These are phyloP conservation scores for Helostoma temminkii DNA, from an alignment of 2,797 vertebrate species.

Conservation along the genomic window DNA sequence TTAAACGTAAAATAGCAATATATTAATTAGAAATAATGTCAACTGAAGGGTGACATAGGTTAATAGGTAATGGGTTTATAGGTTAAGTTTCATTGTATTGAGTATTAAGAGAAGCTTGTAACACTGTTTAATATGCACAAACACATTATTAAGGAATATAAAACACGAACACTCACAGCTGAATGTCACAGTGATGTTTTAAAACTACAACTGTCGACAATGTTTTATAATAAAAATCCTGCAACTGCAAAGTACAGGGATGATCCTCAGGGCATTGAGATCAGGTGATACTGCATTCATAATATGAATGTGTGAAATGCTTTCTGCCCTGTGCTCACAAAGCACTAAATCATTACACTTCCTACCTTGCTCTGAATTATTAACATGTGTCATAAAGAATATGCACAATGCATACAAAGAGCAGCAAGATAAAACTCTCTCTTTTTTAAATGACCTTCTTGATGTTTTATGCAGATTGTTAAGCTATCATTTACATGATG, in stretches of 20 bases:
- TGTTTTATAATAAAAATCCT: background rate
- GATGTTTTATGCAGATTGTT: conserved; percentile 29
- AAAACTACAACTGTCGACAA: background rate
- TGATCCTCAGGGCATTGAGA: background rate
- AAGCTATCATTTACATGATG: conserved; percentile 15
- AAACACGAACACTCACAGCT: background rate
- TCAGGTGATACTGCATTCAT: conserved; percentile 2
- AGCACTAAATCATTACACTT: conserved; percentile 21
- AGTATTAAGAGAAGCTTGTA: no score
- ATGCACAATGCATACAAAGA: conserved; percentile 25
- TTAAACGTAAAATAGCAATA: no score
- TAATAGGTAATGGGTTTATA: no score
- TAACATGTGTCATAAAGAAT: conserved; percentile 1
- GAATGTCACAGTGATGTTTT: background rate
- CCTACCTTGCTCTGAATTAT: conserved; percentile 32
- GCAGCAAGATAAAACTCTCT: conserved; percentile 16
- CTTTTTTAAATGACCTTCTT: conserved; percentile 36
- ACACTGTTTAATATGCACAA: no score
- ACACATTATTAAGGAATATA: background rate
- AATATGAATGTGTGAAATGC: conserved; percentile 18
- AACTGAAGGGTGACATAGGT: no score
- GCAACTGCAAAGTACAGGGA: background rate
- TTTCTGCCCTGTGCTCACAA: conserved; percentile 17
- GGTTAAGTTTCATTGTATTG: no score
- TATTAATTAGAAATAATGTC: no score